Conservation (phyloP, 2,888 invertebrate species). For the Ornithoptera priamus region DNA sequence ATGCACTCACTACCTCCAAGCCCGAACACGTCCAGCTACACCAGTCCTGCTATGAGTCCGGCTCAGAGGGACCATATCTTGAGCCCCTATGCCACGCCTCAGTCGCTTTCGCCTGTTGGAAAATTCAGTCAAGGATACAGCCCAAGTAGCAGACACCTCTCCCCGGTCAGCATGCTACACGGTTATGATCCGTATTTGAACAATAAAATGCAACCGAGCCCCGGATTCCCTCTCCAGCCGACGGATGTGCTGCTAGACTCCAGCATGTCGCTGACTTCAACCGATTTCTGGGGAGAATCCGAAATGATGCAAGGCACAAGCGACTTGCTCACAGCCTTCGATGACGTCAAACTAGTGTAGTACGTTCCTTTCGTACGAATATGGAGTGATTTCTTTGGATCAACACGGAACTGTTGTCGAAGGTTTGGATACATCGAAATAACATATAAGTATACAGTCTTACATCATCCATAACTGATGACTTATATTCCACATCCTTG, state of each 20-base stretch:
- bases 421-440: conserved; percentile 14
- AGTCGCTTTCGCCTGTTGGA: conserved; percentile 63
- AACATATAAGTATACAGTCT: background rate
- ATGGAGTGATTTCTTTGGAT: conserved; percentile 51
- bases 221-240: conserved; percentile 51
- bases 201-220: conserved; percentile 69
- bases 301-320: conserved; percentile 63
- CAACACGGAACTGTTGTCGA: conserved; percentile 38
- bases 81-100: conserved; percentile 67
- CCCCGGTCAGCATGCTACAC: conserved; percentile 56
- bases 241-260: conserved; percentile 58
- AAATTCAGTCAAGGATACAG: conserved; percentile 59
- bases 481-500: conserved; percentile 40
- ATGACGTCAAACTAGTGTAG: conserved; percentile 67
- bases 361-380: conserved; percentile 1
- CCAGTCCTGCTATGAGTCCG: conserved; percentile 67
- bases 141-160: conserved; percentile 52
- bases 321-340: conserved; percentile 65
- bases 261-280: conserved; percentile 48
- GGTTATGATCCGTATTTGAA: conserved; percentile 67
- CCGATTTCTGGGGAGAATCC: conserved; percentile 65
- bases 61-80: conserved; percentile 56
- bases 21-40: conserved; percentile 57
- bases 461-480: conserved; percentile 27
- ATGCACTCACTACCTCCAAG: conserved; percentile 66